A percentile compares a stretch with the other conserved stretches of the same genome.
These are phyloP conservation scores for Tragelaphus strepsiceros DNA, from an alignment of 2,113 vertebrate species.

Conservation along the genomic window DNA sequence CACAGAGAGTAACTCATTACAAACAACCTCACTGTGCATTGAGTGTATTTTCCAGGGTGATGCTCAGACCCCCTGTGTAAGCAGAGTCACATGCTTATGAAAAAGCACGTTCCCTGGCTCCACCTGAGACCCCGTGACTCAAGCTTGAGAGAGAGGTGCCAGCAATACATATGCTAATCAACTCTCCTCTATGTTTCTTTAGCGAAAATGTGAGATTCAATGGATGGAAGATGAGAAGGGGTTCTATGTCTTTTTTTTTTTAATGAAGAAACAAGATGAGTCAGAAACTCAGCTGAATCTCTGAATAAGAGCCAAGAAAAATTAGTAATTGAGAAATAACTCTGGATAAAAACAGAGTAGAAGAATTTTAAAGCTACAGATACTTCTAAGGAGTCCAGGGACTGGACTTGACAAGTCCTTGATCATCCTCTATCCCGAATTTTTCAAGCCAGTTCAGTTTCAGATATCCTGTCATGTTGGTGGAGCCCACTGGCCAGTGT, in stretches of 20 bases:
- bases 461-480: not conserved
- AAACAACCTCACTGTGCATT: not conserved
- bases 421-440: not conserved
- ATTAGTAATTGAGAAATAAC: not conserved
- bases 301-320: conserved; percentile 13
- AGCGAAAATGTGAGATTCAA: not conserved
- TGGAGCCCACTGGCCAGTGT: not conserved
- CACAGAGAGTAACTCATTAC: not conserved
- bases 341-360: not conserved
- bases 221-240: not conserved
- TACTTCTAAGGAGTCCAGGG: not conserved
- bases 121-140: not conserved
- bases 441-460: not conserved
- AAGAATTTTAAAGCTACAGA: not conserved
- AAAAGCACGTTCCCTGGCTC: not conserved
- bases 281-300: conserved; percentile 23
- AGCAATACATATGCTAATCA: not conserved
- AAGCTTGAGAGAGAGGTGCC: not conserved
- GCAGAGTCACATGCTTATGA: not conserved
- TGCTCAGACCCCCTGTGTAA: not conserved
- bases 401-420: not conserved
- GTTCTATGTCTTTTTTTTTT: not conserved
- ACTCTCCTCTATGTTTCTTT: not conserved
- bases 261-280: not conserved
- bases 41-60: not conserved